These are phyloP conservation scores for Oostethus manadensis DNA, from an alignment of 2,113 vertebrate species.

Conservation along the genomic window DNA sequence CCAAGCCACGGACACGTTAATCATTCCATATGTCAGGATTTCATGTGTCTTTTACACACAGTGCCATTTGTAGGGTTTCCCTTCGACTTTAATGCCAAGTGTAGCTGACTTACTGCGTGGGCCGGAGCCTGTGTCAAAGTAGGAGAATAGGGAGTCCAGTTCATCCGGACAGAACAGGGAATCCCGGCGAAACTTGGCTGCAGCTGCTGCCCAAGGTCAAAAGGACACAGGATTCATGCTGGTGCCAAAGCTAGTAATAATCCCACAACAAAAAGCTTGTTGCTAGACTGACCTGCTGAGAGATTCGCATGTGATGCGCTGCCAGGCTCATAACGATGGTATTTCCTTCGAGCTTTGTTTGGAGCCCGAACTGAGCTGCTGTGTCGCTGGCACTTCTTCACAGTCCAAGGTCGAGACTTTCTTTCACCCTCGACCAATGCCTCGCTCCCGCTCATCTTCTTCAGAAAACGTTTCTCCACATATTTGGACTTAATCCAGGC, in stretches of 20 bases:
- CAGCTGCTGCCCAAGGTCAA: conserved; percentile 69
- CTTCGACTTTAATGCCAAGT: too few species aligned
- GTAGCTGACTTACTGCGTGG: conserved; percentile 66
- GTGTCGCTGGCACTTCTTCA: conserved; percentile 80
- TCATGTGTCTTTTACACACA: background rate
- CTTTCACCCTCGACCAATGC: conserved; percentile 67
- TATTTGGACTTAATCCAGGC: conserved; percentile 95
- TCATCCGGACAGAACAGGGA: conserved; percentile 97
- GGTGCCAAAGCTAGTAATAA: background rate
- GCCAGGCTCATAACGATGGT: conserved; percentile 75
- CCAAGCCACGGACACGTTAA: conserved; percentile 75
- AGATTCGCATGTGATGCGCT: conserved; percentile 73
- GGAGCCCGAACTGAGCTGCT: conserved; percentile 74
- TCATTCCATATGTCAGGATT: conserved; percentile 31
- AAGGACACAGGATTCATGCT: conserved; percentile 9
- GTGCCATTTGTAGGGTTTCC: background rate
- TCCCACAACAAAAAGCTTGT: background rate
- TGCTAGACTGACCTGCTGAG: conserved; percentile 74
- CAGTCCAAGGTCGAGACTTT: conserved; percentile 79
- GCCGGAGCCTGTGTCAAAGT: conserved; percentile 86
- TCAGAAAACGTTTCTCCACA: conserved; percentile 86
- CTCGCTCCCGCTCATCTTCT: conserved; percentile 70
- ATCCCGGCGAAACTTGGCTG: conserved; percentile 88
- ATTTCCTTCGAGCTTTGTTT: conserved; percentile 73
- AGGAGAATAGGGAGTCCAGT: conserved; percentile 96